Percentiles rank a stretch among this genome's conserved stretches.
Conservation (phyloP, 2,113 vertebrate species). For the Emydura subglobosa region DNA sequence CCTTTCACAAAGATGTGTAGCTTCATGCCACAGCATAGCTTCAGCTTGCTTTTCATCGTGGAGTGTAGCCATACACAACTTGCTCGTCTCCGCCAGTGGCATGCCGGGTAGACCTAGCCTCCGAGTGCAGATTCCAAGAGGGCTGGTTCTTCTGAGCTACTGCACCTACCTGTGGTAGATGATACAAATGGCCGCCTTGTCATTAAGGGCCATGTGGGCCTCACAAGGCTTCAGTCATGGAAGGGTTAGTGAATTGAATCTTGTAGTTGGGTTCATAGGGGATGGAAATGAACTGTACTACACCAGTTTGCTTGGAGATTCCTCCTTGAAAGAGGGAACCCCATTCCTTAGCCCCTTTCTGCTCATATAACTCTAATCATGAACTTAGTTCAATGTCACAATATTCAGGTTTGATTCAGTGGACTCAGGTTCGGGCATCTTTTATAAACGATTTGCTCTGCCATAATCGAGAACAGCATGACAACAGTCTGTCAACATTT, state of each 20-base stretch:
- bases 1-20: neutral
- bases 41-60: neutral
- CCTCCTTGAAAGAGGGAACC: neutral
- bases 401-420: constrained; percentile 28
- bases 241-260: neutral
- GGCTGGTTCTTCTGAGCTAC: neutral
- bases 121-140: neutral
- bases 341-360: neutral
- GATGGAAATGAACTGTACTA: neutral
- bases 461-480: constrained; percentile 12
- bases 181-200: neutral
- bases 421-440: constrained; percentile 32
- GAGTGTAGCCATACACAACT: neutral
- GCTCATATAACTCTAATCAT: neutral
- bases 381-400: neutral
- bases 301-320: neutral
- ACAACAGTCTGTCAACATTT: constrained; percentile 16
- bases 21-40: neutral
- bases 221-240: neutral
- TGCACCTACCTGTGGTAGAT: neutral
- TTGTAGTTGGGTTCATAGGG: neutral
- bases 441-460: constrained; percentile 46
- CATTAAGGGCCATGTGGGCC: neutral
- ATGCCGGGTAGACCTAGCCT: neutral
- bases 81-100: neutral